phyloP scores from a whole-genome alignment of 2,888 invertebrate species.

The Tribolium freemani region DNA sequence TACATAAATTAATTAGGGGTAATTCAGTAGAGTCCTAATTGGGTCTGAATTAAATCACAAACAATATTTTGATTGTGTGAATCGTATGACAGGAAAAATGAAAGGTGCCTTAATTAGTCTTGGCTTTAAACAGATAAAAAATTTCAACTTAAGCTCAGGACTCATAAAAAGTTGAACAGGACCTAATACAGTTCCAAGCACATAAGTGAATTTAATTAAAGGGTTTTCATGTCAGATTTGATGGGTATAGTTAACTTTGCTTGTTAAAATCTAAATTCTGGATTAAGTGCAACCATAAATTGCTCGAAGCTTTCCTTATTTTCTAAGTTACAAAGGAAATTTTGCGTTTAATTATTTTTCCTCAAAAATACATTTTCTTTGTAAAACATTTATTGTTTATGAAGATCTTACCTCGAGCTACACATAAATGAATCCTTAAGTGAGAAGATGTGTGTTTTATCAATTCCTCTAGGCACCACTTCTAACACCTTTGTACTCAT shows the following conservation, averaged over 20 bases:
- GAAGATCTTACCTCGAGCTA: conserved; percentile 26
- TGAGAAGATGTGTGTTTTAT: conserved; percentile 38
- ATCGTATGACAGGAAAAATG: neutral
- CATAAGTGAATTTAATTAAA: conserved; percentile 27
- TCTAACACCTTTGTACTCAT: conserved; percentile 18
- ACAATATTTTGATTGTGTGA: conserved; percentile 8
- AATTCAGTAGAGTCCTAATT: conserved; percentile 44
- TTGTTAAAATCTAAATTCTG: conserved; percentile 13
- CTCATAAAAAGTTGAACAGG: neutral
- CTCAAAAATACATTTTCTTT: conserved; percentile 29
- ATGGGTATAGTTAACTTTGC: conserved; percentile 34
- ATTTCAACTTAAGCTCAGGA: neutral
- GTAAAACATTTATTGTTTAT: conserved; percentile 32
- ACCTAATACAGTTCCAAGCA: no score
- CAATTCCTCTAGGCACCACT: conserved; percentile 26
- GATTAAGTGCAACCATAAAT: conserved; percentile 25
- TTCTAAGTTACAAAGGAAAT: conserved; percentile 26
- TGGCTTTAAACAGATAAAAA: conserved; percentile 7
- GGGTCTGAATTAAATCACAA: conserved; percentile 41
- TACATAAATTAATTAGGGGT: conserved; percentile 47
- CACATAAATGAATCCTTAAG: conserved; percentile 35
- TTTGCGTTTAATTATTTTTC: conserved; percentile 28
- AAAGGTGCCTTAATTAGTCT: conserved; percentile 20
- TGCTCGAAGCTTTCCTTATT: conserved; percentile 23
- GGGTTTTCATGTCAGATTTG: conserved; percentile 32